phyloP scores from a whole-genome alignment of 2,797 vertebrate species.

The Mycteria americana region DNA sequence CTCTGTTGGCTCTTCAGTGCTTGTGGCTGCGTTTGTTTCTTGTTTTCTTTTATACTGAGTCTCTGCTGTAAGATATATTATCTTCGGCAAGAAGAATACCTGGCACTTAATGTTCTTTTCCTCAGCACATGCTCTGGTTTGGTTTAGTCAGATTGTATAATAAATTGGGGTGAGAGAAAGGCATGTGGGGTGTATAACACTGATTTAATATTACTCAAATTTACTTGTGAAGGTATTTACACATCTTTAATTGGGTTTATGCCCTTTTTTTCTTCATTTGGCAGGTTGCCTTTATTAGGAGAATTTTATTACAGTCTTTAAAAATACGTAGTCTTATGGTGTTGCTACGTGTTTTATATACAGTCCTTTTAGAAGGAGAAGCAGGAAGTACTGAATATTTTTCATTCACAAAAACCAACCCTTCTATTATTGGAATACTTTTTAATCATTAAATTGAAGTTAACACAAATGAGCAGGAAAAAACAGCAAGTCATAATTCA shows the following conservation, averaged over 20 bases:
- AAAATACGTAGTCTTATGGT: rapidly evolving
- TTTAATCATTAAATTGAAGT: background rate
- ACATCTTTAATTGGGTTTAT: background rate
- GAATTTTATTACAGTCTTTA: background rate
- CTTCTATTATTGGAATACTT: background rate
- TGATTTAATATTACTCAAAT: background rate
- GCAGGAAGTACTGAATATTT: background rate
- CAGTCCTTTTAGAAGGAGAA: background rate
- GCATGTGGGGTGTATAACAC: background rate
- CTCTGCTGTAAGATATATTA: background rate
- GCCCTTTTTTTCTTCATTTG: background rate
- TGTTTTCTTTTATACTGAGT: background rate
- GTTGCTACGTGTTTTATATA: background rate
- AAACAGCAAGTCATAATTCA: background rate
- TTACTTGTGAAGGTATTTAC: background rate
- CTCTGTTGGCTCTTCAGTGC: background rate
- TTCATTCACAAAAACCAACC: background rate
- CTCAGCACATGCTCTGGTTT: background rate
- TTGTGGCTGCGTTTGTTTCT: background rate
- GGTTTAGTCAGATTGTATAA: background rate
- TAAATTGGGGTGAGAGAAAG: background rate
- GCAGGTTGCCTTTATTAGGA: background rate
- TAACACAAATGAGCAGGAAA: background rate
- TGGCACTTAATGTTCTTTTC: background rate
- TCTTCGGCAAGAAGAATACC: background rate